Conservation (phyloP, 2,888 invertebrate genomes). For the Lacanobia oleracea region DNA sequence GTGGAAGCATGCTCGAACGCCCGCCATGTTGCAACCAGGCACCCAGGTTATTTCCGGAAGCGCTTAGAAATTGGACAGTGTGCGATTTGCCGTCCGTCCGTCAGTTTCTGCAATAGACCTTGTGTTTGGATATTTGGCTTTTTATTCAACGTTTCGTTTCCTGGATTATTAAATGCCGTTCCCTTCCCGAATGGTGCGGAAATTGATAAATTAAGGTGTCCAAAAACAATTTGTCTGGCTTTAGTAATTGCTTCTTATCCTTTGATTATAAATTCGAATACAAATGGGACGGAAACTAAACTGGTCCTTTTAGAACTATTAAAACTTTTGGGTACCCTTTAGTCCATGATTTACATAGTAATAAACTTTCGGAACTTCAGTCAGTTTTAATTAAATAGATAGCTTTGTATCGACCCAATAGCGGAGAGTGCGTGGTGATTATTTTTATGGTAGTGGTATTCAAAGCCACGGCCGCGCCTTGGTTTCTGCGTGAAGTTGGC, state of each 20-base stretch:
- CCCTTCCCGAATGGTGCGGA: constrained; percentile 31
- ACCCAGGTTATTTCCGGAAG: constrained; percentile 79
- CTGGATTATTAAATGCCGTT: constrained; percentile 42
- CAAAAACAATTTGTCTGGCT: constrained; percentile 39
- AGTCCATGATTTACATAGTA: constrained; percentile 44
- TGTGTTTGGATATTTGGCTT: constrained; percentile 57
- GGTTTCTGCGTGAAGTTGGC: constrained; percentile 48
- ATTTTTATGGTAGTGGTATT: constrained; percentile 55
- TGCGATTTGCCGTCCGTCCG: constrained; percentile 64
- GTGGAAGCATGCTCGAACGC: constrained; percentile 85
- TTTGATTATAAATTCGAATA: constrained; percentile 49
- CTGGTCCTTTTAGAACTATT: constrained; percentile 47
- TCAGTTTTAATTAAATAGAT: constrained; percentile 48
- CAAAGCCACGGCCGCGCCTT: constrained; percentile 52
- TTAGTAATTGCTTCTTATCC: constrained; percentile 25
- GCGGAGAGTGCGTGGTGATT: constrained; percentile 50
- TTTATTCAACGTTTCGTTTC: constrained; percentile 59
- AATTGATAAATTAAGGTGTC: constrained; percentile 47
- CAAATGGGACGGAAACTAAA: constrained; percentile 40
- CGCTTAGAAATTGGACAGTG: constrained; percentile 76
- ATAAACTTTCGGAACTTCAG: constrained; percentile 33
- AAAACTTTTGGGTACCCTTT: constrained; percentile 51
- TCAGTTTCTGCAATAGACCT: constrained; percentile 70
- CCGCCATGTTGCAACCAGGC: constrained; percentile 74
- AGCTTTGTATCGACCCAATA: constrained; percentile 26